Evolutionary conservation across 92 coral and sea anemone species (phyloP).

Genomic region (Micromussa lordhowensis): DNA sequence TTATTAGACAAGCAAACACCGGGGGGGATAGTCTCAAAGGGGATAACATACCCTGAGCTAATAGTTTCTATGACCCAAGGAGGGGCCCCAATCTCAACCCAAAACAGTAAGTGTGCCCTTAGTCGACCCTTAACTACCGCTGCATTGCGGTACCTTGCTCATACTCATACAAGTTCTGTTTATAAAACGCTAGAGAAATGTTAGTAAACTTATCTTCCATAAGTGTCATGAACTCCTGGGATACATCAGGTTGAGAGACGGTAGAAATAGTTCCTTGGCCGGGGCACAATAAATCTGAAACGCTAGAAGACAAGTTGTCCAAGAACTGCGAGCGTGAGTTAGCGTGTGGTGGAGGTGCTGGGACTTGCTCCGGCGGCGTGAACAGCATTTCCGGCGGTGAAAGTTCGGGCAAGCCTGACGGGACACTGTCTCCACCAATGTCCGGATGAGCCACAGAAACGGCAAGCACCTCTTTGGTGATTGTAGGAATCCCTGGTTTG

Average conservation of each 20-base stretch:
- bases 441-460: conserved; percentile 11
- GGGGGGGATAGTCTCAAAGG: conserved; percentile 3
- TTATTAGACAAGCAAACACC: conserved; percentile 19
- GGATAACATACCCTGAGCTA: conserved; percentile 34
- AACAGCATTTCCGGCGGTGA: not conserved
- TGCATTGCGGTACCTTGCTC: conserved; percentile 31
- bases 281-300: not conserved
- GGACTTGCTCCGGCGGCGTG: not conserved
- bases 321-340: not conserved
- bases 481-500: not conserved
- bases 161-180: conserved; percentile 42
- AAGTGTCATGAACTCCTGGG: too few species aligned
- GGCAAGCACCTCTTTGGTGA: not conserved
- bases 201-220: too few species aligned
- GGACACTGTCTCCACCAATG: conserved; percentile 33
- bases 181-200: too few species aligned
- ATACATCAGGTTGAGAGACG: too few species aligned
- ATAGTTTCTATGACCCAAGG: not conserved
- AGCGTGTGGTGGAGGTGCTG: not conserved
- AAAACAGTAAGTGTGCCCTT: conserved; percentile 23
- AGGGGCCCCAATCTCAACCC: conserved; percentile 43
- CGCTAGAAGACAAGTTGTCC: too few species aligned
- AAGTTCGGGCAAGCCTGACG: not conserved
- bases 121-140: conserved; percentile 49
- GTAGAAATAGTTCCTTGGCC: too few species aligned